phyloP scores from a whole-genome alignment of 2,797 vertebrate genomes.

The Alcedo atthis region DNA sequence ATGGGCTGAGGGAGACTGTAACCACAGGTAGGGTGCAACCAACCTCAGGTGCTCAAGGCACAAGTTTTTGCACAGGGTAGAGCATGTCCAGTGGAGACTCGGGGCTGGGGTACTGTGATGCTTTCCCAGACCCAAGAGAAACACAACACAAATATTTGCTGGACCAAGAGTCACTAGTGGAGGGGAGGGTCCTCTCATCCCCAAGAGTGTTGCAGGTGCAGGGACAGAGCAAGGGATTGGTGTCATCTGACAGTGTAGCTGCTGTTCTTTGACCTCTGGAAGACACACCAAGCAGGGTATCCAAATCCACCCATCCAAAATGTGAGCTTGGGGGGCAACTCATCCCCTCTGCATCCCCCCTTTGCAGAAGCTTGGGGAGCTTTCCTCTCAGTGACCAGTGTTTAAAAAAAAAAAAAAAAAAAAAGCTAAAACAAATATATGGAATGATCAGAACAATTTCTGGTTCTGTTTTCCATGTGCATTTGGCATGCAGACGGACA shows the following conservation, averaged over 20 bases:
- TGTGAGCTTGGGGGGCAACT: background rate
- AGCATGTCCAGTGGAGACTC: background rate
- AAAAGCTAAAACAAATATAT: background rate
- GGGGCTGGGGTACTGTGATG: fast-evolving
- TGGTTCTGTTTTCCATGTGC: background rate
- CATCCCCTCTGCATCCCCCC: fast-evolving
- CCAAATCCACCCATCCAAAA: background rate
- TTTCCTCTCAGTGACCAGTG: background rate
- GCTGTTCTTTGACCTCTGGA: background rate
- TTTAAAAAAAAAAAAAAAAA: background rate
- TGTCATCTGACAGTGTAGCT: background rate
- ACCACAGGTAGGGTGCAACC: fast-evolving
- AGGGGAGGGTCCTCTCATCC: background rate
- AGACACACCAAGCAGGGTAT: background rate
- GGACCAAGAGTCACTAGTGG: background rate
- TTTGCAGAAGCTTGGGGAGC: background rate
- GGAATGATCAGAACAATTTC: background rate
- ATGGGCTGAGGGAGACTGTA: fast-evolving
- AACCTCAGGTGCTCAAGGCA: background rate
- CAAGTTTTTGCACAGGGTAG: background rate
- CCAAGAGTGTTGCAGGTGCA: background rate
- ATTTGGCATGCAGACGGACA: background rate
- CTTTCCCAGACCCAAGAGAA: background rate
- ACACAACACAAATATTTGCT: background rate
- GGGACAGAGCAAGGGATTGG: background rate